Evolutionary conservation across 1,140 invertebrate genomes (phyloP), one percentile per base, ranked within the genome.

Genomic region (Pogonognathellus flavescens): DNA sequence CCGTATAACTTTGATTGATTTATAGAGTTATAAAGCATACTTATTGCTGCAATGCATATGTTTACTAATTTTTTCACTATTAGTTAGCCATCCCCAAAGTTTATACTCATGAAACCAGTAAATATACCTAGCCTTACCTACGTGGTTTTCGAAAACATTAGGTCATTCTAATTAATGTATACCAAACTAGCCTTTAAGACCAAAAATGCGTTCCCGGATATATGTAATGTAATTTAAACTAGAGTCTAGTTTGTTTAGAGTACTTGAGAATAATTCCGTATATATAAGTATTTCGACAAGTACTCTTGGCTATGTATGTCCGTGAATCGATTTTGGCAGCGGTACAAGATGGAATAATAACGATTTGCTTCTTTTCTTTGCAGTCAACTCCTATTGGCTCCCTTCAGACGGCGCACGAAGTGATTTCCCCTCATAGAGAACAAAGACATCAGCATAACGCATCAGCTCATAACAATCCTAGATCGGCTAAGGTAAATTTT

Each of bases 361-460:
- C 11, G n/a, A n/a, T 57, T 57, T n/a, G n/a, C 10, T 76, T 31
- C 11, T 31, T 84, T 86, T 89, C 89, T 89, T 92, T 93, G 81
- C 93, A 97, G 96, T 97, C 96, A 86, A 97, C 96, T 84, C 96
- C 96, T 83, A 95, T 97, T 89, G 96, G 95, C 89, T 97, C 96
- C 70, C 92, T 97, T 89, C 95, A 96, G 92, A 96, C 95, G 87
- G 95, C 94, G 89, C 96, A 97, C 90, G 96, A 97, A 92, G 93
- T 97, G 84, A 94, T 96, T 88, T 97, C 96, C 89, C 96, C 96
- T 85, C 96, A 96, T 92, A 93, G 95, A 90, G 96, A 96, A 92
- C 93, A 84, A 86, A 87, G 88, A 81, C 85, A 88, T 84, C 86
- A 87, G 82, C 85, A 85, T 85, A 88, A 84, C 83, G 80, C 70